These are phyloP conservation scores for Coregonus sp. DNA, from an alignment of 2,797 vertebrate species.

Conservation along the genomic window DNA sequence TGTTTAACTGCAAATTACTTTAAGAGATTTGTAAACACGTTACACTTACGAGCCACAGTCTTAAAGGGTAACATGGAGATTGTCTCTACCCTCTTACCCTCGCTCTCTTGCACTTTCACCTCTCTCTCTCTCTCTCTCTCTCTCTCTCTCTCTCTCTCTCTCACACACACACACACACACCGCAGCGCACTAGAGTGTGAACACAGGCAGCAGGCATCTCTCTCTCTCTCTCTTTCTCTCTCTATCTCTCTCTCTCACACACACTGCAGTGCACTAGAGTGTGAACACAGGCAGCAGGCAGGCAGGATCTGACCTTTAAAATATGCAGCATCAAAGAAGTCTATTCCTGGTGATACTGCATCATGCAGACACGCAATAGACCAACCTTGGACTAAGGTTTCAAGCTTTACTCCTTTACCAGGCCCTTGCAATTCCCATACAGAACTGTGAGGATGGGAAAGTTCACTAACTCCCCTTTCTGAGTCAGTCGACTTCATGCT, in stretches of 20 bases:
- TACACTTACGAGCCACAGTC: not conserved
- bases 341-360: not conserved
- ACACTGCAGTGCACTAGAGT: no score
- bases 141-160: not conserved
- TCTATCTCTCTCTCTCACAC: no score
- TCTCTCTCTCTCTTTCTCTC: no score
- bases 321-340: not conserved
- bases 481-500: not conserved
- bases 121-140: not conserved
- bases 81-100: no score
- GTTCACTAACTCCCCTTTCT: not conserved
- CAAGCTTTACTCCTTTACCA: not conserved
- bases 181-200: not conserved
- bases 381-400: not conserved
- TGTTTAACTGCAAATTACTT: not conserved
- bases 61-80: not conserved
- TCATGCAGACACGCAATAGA: not conserved
- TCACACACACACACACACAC: not conserved
- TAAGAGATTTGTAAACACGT: not conserved
- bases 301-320: not conserved
- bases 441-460: no score
- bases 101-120: no score
- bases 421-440: not conserved
- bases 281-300: not conserved
- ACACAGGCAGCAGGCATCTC: not conserved